Evolutionary conservation across 2,888 invertebrate genomes (phyloP).

Genomic region (Dryocosmus kuriphilus): DNA sequence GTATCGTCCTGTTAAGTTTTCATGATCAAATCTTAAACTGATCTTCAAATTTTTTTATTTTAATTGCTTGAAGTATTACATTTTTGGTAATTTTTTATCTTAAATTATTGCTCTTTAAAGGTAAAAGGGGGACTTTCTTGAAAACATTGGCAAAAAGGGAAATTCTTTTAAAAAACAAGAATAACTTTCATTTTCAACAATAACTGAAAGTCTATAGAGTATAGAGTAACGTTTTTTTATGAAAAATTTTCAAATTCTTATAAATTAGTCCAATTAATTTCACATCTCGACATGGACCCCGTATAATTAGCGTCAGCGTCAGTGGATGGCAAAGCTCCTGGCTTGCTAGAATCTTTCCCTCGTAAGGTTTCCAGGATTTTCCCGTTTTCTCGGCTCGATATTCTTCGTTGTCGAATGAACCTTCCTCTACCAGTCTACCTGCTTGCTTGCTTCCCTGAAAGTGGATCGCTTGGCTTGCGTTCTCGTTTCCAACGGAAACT

Average conservation of each 20-base stretch:
- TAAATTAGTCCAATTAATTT: constrained; percentile 30
- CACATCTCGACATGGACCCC: background rate
- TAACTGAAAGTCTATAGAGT: background rate
- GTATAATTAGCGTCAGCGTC: constrained; percentile 10
- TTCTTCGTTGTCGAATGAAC: constrained; percentile 47
- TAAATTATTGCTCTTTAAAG: too few relatives aligned
- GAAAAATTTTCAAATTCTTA: background rate
- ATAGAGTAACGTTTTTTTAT: background rate
- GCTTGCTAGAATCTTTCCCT: constrained; percentile 38
- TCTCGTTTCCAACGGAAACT: constrained; percentile 37
- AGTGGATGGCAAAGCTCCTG: constrained; percentile 1
- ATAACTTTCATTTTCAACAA: background rate
- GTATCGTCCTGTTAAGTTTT: too few relatives aligned
- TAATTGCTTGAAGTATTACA: too few relatives aligned
- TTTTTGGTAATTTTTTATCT: too few relatives aligned
- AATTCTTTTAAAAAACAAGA: too few relatives aligned
- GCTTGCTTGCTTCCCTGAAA: constrained; percentile 44
- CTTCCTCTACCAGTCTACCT: constrained; percentile 43
- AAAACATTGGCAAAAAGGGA: too few relatives aligned
- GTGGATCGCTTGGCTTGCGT: constrained; percentile 29
- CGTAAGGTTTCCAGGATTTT: constrained; percentile 50
- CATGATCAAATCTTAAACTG: too few relatives aligned
- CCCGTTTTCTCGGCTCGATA: constrained; percentile 42
- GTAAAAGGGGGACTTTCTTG: too few relatives aligned
- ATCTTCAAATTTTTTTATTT: too few relatives aligned